Conservation (phyloP, 2,888 invertebrate species). For the Chelonus formosanus region DNA sequence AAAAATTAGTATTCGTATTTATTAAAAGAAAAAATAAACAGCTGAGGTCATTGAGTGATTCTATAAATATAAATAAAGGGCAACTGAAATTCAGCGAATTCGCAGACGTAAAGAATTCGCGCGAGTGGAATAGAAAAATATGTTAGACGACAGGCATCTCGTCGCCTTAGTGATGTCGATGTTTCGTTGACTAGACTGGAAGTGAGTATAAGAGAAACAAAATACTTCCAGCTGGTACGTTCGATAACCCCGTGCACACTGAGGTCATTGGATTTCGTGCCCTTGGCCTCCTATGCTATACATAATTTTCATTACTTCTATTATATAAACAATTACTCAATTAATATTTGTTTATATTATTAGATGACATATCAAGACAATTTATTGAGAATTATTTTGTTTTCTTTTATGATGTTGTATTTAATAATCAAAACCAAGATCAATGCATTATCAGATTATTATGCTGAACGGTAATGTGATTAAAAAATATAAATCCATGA, state of each 20-base stretch:
- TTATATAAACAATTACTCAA: no score
- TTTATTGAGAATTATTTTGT: no score
- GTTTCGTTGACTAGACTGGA: background rate
- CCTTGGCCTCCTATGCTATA: constrained; percentile 10
- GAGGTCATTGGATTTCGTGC: constrained; percentile 17
- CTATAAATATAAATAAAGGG: constrained; percentile 17
- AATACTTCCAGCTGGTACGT: constrained; percentile 19
- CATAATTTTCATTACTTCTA: no score
- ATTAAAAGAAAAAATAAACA: background rate
- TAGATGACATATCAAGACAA: no score
- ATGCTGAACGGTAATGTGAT: no score
- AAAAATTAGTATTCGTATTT: background rate
- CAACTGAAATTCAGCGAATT: constrained; percentile 10
- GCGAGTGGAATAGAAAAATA: constrained; percentile 18
- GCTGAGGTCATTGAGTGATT: background rate
- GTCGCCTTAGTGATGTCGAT: background rate
- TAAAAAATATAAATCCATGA: no score
- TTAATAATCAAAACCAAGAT: no score
- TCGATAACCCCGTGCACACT: constrained; percentile 21
- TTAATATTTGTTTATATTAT: no score
- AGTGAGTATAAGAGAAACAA: background rate
- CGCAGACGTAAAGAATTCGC: background rate
- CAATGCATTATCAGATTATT: no score
- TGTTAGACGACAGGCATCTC: background rate
- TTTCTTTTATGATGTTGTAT: no score